These are phyloP conservation scores for Coturnix japonica DNA, from an alignment of 2,113 vertebrate species.

Conservation along the genomic window DNA sequence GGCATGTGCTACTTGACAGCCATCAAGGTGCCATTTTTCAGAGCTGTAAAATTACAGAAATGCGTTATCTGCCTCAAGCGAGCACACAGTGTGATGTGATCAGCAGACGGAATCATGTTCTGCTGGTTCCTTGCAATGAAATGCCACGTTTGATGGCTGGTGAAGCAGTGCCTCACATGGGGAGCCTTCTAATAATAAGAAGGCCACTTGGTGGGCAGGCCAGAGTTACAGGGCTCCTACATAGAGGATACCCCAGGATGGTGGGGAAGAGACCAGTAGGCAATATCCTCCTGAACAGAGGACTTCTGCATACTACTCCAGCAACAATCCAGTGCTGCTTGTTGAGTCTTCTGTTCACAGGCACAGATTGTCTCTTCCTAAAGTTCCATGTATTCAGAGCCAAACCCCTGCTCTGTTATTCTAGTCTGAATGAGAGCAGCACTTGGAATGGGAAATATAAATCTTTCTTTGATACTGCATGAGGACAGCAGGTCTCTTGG, in stretches of 20 bases:
- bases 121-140: neutral
- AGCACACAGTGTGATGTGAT: neutral
- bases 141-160: neutral
- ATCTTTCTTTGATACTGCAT: neutral
- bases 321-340: neutral
- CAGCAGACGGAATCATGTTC: neutral
- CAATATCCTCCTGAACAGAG: neutral
- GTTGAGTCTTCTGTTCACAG: neutral
- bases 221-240: neutral
- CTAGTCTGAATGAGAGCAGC: neutral
- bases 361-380: neutral
- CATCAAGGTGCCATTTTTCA: slow-evolving; percentile 38
- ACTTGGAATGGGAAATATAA: neutral
- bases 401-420: neutral
- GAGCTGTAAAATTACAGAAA: slow-evolving; percentile 31
- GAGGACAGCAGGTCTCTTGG: neutral
- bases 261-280: neutral
- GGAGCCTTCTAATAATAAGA: neutral
- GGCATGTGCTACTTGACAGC: slow-evolving; percentile 25
- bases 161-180: neutral
- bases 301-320: neutral
- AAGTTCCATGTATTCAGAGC: neutral
- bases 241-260: neutral
- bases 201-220: neutral
- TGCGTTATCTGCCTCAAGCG: neutral